These are phyloP conservation scores for Vireo griseus DNA, from an alignment of 2,797 vertebrate genomes.

Conservation along the genomic window DNA sequence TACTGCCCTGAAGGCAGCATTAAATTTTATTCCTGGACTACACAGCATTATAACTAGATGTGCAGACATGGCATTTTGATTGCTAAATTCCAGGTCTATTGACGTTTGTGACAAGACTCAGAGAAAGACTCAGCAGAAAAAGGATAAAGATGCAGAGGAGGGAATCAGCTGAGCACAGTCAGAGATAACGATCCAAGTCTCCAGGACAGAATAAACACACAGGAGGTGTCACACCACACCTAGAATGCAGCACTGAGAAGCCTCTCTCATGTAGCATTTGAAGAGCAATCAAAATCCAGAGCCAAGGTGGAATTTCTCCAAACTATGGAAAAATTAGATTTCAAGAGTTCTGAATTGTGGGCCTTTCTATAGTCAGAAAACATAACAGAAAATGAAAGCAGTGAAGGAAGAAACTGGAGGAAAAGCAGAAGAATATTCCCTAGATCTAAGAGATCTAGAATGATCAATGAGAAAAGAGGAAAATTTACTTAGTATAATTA, in stretches of 20 bases:
- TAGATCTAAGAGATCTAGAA: neutral
- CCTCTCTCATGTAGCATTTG: neutral
- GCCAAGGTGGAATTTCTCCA: neutral
- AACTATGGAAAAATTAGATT: neutral
- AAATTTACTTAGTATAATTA: neutral
- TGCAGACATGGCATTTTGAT: neutral
- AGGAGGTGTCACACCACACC: neutral
- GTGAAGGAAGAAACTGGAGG: neutral
- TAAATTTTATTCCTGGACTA: neutral
- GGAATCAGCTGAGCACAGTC: neutral
- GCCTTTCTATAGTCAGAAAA: neutral
- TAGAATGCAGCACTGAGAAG: neutral
- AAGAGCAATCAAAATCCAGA: neutral
- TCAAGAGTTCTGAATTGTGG: neutral
- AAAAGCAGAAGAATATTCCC: neutral
- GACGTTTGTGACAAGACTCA: neutral
- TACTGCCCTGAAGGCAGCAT: neutral
- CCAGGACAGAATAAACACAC: accelerated
- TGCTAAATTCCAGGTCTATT: neutral
- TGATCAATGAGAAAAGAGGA: neutral
- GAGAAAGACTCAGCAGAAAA: neutral
- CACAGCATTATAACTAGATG: neutral
- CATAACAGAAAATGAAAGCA: neutral
- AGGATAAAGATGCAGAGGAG: neutral
- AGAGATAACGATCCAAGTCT: neutral